Base-by-base conservation (phyloP, 1,140 invertebrate species). In the Euschistus heros region DNA sequence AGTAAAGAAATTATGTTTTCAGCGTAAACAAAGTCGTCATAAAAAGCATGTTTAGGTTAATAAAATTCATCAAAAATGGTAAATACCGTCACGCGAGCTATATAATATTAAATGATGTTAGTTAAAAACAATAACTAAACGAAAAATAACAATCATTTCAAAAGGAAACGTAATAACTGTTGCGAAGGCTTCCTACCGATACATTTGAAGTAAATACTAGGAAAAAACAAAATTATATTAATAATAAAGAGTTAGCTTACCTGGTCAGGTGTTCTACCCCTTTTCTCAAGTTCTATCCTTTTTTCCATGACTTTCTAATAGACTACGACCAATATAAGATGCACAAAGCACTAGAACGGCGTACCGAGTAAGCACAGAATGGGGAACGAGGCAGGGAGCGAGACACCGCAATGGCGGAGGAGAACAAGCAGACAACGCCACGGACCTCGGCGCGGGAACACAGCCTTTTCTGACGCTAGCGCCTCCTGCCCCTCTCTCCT, bases 231-330 rank as follows among this genome's bases (percentile, higher is more conserved):
- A 57, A 65, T 22, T 59, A 20, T 5, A 15, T 7, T 4, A 50
- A 3, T 37, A 37, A 37, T 13, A 10, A 13, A 37, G 5, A 10
- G 7, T 13, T 37, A 13, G 10, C 85, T 86, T 82, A 94, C 92
- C 81, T 91, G 83, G 73, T 82, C 84, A 69, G 89, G 84, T 74
- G 82, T 85, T 75, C 84, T 86, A 75, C 91, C 90, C 71, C 90
- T 80, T 78, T 88, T 87, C 78, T 94, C 91, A 73, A 94, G 82
- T 73, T 89, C 86, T 81, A 94, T 87, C 78, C 92, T 84, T 75
- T 94, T 94, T 81, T 94, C 91, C 91, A 95, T 94, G 57, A 44
- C 30, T 61, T 17, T 30, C 46, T 24, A 26, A 14, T 3, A 59
- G 6, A 14, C n/a, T 50, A 20, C n/a, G n/a, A 50, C 6, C 5